Conservation (phyloP, 2,113 vertebrate genomes). For the Pygoscelis adeliae region DNA sequence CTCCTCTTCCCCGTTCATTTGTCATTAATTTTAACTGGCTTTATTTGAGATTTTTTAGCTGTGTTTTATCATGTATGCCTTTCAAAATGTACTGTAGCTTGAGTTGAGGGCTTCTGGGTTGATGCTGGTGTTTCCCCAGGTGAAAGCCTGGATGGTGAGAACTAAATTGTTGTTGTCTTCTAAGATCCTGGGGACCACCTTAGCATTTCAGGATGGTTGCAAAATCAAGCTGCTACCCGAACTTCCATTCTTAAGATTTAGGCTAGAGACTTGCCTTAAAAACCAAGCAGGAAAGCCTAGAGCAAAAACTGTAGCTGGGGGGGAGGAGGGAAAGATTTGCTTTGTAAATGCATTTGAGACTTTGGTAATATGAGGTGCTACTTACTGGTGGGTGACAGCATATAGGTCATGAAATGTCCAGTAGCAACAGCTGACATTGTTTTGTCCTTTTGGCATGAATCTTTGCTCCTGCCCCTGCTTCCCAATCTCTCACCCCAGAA, state of each 20-base stretch:
- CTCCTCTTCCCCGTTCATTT: not conserved
- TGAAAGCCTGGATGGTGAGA: not conserved
- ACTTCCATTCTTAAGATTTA: not conserved
- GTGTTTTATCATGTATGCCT: not conserved
- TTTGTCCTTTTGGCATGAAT: not conserved
- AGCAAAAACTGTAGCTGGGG: not conserved
- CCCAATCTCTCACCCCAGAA: not conserved
- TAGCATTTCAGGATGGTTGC: not conserved
- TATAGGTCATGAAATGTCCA: not conserved
- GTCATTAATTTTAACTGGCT: not conserved
- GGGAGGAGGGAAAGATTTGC: not conserved
- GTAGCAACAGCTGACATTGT: not conserved
- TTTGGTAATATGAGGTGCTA: fast-evolving
- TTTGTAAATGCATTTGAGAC: not conserved
- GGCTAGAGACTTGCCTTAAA: not conserved
- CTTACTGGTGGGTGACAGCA: not conserved
- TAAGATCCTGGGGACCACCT: not conserved
- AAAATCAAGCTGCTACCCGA: not conserved
- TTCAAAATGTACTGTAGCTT: not conserved
- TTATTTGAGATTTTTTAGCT: not conserved
- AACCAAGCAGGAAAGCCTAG: not conserved
- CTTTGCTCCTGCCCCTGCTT: not conserved
- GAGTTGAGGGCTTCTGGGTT: not conserved
- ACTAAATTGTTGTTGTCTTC: not conserved
- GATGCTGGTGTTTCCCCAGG: not conserved